Conservation (phyloP, 2,113 vertebrate species). For the Protobothrops mucrosquamatus region DNA sequence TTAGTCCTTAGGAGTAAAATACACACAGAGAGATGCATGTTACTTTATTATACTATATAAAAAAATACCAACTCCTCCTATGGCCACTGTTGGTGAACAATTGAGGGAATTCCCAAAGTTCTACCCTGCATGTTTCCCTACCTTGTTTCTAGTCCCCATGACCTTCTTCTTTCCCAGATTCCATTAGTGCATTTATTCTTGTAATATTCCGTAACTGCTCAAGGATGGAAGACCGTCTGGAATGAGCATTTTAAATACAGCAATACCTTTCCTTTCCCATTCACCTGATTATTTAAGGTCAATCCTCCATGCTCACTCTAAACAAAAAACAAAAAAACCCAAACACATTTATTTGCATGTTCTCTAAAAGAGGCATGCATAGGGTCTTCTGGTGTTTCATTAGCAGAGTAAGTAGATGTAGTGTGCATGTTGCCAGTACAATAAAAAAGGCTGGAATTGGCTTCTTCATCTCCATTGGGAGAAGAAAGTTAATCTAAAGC, state of each 20-base stretch:
- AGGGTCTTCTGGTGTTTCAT: neutral
- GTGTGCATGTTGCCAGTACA: neutral
- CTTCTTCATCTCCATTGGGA: neutral
- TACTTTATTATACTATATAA: neutral
- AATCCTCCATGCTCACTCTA: neutral
- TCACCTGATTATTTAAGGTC: neutral
- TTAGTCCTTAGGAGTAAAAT: neutral
- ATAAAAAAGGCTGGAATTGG: neutral
- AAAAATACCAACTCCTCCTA: neutral
- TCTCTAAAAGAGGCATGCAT: neutral
- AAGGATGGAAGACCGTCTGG: neutral
- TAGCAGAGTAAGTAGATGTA: neutral
- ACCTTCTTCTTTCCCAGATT: neutral
- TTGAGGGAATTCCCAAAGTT: neutral
- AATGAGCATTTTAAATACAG: neutral
- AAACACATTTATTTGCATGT: neutral
- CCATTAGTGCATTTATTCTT: neutral
- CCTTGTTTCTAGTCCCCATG: neutral
- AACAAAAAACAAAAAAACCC: neutral
- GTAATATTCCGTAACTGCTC: neutral
- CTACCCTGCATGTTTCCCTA: neutral
- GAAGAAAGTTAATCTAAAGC: too few relatives aligned
- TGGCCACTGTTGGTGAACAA: neutral
- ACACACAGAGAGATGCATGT: neutral
- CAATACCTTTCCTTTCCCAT: neutral